phyloP scores from a whole-genome alignment of 2,113 vertebrate species.

The Nansenia antarctica region DNA sequence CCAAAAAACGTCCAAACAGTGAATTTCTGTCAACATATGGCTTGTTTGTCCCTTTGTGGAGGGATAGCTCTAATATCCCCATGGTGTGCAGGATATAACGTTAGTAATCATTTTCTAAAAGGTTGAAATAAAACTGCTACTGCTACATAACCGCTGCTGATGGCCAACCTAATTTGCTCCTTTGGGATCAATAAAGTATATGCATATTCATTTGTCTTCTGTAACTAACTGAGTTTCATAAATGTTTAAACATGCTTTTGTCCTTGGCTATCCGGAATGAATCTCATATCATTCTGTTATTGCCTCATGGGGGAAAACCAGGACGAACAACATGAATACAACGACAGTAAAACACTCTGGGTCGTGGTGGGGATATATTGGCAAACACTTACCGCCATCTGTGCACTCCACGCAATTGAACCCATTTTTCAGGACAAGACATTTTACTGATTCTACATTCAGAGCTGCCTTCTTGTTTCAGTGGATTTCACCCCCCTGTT shows the following conservation, averaged over 20 bases:
- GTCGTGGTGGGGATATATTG: too few relatives aligned
- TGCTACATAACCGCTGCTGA: neutral
- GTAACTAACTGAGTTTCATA: constrained; percentile 33
- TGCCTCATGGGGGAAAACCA: neutral
- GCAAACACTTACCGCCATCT: too few relatives aligned
- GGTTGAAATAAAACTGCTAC: neutral
- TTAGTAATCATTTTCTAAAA: constrained; percentile 20
- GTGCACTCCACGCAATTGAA: too few relatives aligned
- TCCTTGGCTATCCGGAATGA: neutral
- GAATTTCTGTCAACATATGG: too few relatives aligned
- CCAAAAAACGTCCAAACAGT: constrained; percentile 30
- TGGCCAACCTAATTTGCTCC: constrained; percentile 21
- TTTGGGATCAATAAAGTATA: constrained; percentile 2
- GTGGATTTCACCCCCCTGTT: too few relatives aligned
- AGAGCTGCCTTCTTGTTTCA: too few relatives aligned
- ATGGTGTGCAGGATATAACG: constrained; percentile 20
- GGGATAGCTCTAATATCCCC: constrained; percentile 30
- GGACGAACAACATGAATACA: neutral
- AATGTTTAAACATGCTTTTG: constrained; percentile 45
- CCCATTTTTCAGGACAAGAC: too few relatives aligned
- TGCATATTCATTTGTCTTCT: constrained; percentile 37
- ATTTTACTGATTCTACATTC: too few relatives aligned
- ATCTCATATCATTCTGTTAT: neutral
- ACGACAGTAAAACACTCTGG: too few relatives aligned
- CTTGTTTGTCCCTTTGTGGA: constrained; percentile 20